These are phyloP conservation scores for Cynopterus sphinx DNA, from an alignment of 2,797 vertebrate genomes.

Conservation along the genomic window DNA sequence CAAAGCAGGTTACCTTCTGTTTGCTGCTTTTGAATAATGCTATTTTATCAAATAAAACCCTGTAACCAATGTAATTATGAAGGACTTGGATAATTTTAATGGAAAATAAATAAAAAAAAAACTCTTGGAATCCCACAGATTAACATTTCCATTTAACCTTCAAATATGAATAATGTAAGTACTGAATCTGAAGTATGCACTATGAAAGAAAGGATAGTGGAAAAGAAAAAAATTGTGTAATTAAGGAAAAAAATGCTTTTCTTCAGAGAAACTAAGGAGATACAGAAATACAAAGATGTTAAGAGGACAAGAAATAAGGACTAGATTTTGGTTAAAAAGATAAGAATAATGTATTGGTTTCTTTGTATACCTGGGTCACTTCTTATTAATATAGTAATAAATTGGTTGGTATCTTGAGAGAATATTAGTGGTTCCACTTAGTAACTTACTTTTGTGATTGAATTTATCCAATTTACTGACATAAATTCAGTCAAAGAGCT, in stretches of 20 bases:
- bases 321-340: background rate
- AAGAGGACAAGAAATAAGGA: background rate
- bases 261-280: background rate
- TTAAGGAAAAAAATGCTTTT: background rate
- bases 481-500: background rate
- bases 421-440: background rate
- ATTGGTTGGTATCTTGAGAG: background rate
- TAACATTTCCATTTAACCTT: conserved; percentile 3
- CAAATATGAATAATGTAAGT: background rate
- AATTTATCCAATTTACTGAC: background rate
- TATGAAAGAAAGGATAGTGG: background rate
- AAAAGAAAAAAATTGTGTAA: background rate
- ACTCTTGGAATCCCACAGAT: background rate
- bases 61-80: conserved; percentile 19
- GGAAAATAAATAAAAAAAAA: conserved; percentile 29
- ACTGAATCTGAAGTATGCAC: background rate
- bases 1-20: conserved; percentile 32
- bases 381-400: background rate
- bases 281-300: background rate
- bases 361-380: background rate
- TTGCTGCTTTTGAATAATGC: conserved; percentile 38
- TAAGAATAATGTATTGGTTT: background rate
- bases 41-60: conserved; percentile 53
- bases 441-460: background rate
- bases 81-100: conserved; percentile 1